These are phyloP conservation scores for Pyralis farinalis DNA, from an alignment of 2,888 invertebrate species.

Conservation along the genomic window DNA sequence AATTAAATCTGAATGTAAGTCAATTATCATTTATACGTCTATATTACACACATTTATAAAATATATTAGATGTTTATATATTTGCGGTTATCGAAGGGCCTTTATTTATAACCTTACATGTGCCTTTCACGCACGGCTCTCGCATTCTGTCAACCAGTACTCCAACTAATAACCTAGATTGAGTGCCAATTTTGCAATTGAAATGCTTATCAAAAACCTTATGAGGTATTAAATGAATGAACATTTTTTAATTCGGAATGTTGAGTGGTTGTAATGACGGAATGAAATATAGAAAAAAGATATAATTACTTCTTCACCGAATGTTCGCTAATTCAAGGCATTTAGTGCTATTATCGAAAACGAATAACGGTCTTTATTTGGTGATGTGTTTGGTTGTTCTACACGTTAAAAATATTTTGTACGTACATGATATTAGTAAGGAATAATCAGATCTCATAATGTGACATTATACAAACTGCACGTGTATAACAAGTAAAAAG, in stretches of 20 bases:
- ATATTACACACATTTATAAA: neutral
- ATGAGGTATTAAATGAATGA: constrained; percentile 14
- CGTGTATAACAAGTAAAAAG: too few species aligned
- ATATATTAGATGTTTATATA: neutral
- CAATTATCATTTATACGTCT: neutral
- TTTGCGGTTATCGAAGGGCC: constrained; percentile 4
- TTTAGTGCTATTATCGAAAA: neutral
- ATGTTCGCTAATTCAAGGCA: neutral
- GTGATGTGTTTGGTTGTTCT: neutral
- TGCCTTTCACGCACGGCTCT: constrained; percentile 16
- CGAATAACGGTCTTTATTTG: neutral
- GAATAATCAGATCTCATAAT: too few species aligned
- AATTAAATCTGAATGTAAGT: too few species aligned
- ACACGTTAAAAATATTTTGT: neutral
- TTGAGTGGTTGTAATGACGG: neutral
- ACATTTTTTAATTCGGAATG: constrained; percentile 11
- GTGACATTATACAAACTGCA: too few species aligned
- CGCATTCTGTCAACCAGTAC: constrained; percentile 8
- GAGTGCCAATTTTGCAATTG: constrained; percentile 16
- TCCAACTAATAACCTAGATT: constrained; percentile 14
- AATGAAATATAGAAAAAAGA: neutral
- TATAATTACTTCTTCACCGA: neutral
- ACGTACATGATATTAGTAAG: too few species aligned
- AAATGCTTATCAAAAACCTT: constrained; percentile 14
- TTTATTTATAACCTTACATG: constrained; percentile 7